Conservation (phyloP, 2,797 vertebrate genomes). For the Smutsia gigantea region DNA sequence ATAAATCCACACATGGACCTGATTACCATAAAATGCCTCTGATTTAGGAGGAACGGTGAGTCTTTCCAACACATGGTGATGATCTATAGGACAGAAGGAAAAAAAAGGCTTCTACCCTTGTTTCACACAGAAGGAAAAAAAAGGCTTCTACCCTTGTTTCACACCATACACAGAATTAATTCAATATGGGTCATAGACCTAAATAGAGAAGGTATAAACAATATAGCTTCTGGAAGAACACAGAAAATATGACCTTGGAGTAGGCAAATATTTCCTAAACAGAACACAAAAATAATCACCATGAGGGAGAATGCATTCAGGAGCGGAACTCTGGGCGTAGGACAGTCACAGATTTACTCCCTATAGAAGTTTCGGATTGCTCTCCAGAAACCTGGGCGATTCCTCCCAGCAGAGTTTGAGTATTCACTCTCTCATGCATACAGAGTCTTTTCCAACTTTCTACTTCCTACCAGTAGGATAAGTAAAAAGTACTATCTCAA, state of each 20-base stretch:
- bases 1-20: neutral
- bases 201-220: neutral
- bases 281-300: neutral
- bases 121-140: neutral
- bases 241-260: neutral
- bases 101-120: neutral
- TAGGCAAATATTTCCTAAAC: neutral
- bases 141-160: neutral
- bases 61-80: neutral
- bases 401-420: neutral
- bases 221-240: neutral
- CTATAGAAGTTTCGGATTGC: neutral
- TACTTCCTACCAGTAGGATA: neutral
- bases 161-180: neutral
- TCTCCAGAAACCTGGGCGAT: neutral
- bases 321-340: neutral
- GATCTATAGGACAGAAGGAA: neutral
- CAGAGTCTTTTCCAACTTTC: neutral
- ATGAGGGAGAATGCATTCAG: neutral
- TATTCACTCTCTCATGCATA: neutral
- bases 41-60: neutral
- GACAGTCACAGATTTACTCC: neutral
- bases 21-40: neutral
- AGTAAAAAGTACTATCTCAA: neutral
- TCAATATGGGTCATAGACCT: neutral